Conservation (phyloP, 1,140 invertebrate genomes). For the Teleopsis dalmanni region DNA sequence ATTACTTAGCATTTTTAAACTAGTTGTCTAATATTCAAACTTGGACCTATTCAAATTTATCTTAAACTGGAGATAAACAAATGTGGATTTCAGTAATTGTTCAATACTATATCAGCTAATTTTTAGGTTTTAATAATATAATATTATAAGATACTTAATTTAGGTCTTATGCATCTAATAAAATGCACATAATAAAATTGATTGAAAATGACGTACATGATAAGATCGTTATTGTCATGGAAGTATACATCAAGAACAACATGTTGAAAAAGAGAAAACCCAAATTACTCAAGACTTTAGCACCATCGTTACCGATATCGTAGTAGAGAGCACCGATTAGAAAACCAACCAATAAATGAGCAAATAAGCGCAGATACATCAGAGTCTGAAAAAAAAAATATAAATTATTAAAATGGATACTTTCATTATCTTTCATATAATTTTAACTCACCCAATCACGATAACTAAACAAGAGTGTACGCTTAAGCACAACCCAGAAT, state of each 20-base stretch:
- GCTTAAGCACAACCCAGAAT: constrained; percentile 73
- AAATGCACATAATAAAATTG: too few relatives aligned
- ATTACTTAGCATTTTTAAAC: too few relatives aligned
- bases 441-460: constrained; percentile 73
- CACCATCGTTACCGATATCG: constrained; percentile 87
- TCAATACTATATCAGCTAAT: too few relatives aligned
- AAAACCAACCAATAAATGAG: constrained; percentile 84
- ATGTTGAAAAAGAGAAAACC: constrained; percentile 97
- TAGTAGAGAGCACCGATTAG: constrained; percentile 89
- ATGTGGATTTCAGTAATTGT: too few relatives aligned
- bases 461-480: constrained; percentile 70
- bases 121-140: too few relatives aligned
- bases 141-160: too few relatives aligned
- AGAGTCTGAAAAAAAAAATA: constrained; percentile 61
- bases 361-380: constrained; percentile 87
- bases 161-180: too few relatives aligned
- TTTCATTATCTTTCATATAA: background rate
- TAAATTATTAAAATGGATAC: constrained; percentile 5
- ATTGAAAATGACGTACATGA: constrained; percentile 88
- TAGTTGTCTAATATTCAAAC: too few relatives aligned
- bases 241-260: constrained; percentile 96
- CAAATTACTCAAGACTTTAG: constrained; percentile 91
- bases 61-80: too few relatives aligned
- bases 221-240: constrained; percentile 95
- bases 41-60: too few relatives aligned